Conservation (phyloP, 2,113 vertebrate genomes). For the Indicator indicator region DNA sequence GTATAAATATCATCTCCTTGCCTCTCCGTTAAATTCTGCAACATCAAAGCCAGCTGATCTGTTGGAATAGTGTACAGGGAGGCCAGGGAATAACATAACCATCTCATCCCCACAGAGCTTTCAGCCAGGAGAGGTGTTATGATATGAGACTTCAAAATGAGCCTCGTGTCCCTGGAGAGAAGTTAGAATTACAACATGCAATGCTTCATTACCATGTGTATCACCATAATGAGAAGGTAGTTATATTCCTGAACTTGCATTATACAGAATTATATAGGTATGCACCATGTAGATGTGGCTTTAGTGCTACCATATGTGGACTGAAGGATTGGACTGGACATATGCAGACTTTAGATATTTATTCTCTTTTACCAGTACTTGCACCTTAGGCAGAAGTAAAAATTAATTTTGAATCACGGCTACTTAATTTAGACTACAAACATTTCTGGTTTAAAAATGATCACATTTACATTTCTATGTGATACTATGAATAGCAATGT, state of each 20-base stretch:
- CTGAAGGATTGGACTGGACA: background rate
- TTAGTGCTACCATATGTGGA: background rate
- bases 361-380: background rate
- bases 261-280: background rate
- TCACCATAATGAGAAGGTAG: constrained; percentile 38
- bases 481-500: background rate
- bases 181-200: constrained; percentile 10
- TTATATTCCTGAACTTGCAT: background rate
- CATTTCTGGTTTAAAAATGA: background rate
- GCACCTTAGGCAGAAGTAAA: background rate
- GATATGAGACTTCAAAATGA: constrained; percentile 7
- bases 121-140: constrained; percentile 1
- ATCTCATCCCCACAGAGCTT: background rate
- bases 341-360: background rate
- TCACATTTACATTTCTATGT: background rate
- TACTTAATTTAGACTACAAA: constrained; percentile 13
- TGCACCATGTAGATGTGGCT: background rate
- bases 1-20: constrained; percentile 18
- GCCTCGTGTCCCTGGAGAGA: background rate
- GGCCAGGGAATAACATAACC: constrained; percentile 7
- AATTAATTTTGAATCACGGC: background rate
- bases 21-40: background rate
- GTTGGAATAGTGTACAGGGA: constrained; percentile 5
- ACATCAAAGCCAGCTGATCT: constrained; percentile 41
- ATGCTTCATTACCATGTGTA: constrained; percentile 58